phyloP scores from a whole-genome alignment of 2,113 vertebrate genomes.

The Seriola quinqueradiata region DNA sequence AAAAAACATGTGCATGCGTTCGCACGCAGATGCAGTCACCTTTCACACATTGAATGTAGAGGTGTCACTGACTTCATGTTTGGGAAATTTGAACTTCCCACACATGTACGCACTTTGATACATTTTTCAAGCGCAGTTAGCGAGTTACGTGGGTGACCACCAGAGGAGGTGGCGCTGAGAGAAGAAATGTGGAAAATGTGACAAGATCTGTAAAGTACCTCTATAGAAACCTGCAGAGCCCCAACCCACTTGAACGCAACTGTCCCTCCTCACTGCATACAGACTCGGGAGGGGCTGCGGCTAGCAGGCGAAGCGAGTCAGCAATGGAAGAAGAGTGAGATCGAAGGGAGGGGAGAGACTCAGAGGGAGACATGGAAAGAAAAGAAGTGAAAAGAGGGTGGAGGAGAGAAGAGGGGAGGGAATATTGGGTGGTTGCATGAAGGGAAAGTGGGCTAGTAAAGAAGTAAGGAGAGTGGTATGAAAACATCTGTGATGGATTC shows the following conservation, averaged over 20 bases:
- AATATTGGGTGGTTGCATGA: constrained; percentile 23
- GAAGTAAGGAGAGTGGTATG: constrained; percentile 58
- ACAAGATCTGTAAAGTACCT: constrained; percentile 9
- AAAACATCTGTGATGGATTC: constrained; percentile 80
- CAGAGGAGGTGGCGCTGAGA: constrained; percentile 8
- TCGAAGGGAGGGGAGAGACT: constrained; percentile 10
- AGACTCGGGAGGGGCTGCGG: constrained; percentile 18
- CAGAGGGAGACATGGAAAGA: constrained; percentile 4
- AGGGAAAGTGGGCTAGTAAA: constrained; percentile 50
- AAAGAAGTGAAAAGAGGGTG: constrained; percentile 24
- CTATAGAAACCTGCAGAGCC: not conserved
- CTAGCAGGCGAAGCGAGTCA: constrained; percentile 35
- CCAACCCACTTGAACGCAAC: not conserved
- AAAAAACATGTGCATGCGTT: not conserved
- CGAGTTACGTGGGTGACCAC: constrained; percentile 11
- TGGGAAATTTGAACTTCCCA: not conserved
- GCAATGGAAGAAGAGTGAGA: constrained; percentile 22
- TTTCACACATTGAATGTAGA: constrained; percentile 1
- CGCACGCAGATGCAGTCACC: not conserved
- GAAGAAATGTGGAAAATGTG: constrained; percentile 68
- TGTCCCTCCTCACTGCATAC: constrained; percentile 7
- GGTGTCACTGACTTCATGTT: constrained; percentile 17
- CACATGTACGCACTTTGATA: not conserved
- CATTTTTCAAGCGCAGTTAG: not conserved
- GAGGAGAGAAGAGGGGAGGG: constrained; percentile 14